Conservation (phyloP, 2,888 invertebrate species). For the Polyommatus icarus region DNA sequence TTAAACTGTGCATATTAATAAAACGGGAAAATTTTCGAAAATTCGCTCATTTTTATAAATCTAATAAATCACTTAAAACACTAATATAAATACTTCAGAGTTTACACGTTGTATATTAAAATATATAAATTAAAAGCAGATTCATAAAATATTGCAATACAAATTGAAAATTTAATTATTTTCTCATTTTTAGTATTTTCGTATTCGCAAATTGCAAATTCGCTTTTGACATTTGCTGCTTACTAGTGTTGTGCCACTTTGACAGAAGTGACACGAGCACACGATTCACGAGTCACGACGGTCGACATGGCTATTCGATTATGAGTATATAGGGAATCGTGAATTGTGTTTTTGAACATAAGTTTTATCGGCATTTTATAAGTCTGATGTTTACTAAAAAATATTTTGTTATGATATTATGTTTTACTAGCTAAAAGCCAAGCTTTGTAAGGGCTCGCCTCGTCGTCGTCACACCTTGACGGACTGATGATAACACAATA, state of each 20-base stretch:
- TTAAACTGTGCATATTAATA: constrained; percentile 60
- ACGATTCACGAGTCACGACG: neutral
- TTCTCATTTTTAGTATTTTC: constrained; percentile 44
- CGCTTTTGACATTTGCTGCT: constrained; percentile 67
- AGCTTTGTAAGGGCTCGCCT: too few species aligned
- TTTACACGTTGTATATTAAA: constrained; percentile 48
- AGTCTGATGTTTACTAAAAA: too few species aligned
- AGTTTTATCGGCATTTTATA: too few species aligned
- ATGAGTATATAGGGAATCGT: neutral
- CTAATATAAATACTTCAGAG: constrained; percentile 47
- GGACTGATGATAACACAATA: too few species aligned
- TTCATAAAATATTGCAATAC: constrained; percentile 57
- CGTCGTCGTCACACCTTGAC: too few species aligned
- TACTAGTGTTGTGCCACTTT: constrained; percentile 43
- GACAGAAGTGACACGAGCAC: neutral
- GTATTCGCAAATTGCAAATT: constrained; percentile 71
- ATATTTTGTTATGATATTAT: too few species aligned
- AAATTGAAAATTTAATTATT: constrained; percentile 48
- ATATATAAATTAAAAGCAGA: constrained; percentile 51
- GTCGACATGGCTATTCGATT: neutral
- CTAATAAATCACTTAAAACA: constrained; percentile 49
- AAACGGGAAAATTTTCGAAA: constrained; percentile 58
- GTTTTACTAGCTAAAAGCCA: too few species aligned
- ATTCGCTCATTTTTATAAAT: constrained; percentile 55
- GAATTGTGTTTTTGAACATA: too few species aligned